Percentiles rank a stretch among this genome's conserved stretches.
phyloP scores from a whole-genome alignment of 2,888 invertebrate species.

The Adela reaumurella region DNA sequence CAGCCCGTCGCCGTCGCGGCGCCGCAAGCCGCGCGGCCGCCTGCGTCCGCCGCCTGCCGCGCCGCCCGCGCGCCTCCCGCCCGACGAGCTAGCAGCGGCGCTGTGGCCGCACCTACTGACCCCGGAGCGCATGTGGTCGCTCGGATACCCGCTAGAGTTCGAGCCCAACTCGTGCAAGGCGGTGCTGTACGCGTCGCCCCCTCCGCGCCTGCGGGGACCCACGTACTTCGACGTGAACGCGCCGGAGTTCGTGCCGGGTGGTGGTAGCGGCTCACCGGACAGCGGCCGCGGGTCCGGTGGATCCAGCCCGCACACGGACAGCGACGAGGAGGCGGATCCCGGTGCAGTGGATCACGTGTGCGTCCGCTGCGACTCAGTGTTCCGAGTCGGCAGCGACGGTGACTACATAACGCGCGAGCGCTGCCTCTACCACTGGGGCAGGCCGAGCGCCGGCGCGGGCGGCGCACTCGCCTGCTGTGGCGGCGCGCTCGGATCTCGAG shows the following conservation, averaged over 20 bases:
- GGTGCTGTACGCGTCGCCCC: constrained; percentile 59
- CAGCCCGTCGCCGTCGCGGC: constrained; percentile 20
- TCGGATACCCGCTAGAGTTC: constrained; percentile 71
- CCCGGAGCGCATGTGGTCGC: constrained; percentile 57
- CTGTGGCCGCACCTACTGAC: constrained; percentile 62
- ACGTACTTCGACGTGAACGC: constrained; percentile 63
- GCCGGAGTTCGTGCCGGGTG: constrained; percentile 60
- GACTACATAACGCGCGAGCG: constrained; percentile 69
- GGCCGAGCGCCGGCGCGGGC: constrained; percentile 53
- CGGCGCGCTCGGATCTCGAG: constrained; percentile 42
- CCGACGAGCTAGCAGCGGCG: constrained; percentile 52
- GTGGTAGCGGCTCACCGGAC: constrained; percentile 38
- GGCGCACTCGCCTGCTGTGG: constrained; percentile 63
- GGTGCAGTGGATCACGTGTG: constrained; percentile 60
- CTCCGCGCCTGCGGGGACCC: constrained; percentile 41
- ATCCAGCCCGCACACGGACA: constrained; percentile 53
- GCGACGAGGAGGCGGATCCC: constrained; percentile 50
- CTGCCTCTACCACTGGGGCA: constrained; percentile 90
- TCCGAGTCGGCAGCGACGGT: constrained; percentile 66
- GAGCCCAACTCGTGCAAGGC: constrained; percentile 58
- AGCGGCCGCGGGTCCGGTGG: constrained; percentile 54
- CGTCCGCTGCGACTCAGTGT: constrained; percentile 69
- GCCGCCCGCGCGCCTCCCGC: constrained; percentile 51
- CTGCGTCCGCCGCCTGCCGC: constrained; percentile 42
- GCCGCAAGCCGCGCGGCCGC: constrained; percentile 36